Conservation (phyloP, 2,113 vertebrate species). For the Todiramphus chloris region DNA sequence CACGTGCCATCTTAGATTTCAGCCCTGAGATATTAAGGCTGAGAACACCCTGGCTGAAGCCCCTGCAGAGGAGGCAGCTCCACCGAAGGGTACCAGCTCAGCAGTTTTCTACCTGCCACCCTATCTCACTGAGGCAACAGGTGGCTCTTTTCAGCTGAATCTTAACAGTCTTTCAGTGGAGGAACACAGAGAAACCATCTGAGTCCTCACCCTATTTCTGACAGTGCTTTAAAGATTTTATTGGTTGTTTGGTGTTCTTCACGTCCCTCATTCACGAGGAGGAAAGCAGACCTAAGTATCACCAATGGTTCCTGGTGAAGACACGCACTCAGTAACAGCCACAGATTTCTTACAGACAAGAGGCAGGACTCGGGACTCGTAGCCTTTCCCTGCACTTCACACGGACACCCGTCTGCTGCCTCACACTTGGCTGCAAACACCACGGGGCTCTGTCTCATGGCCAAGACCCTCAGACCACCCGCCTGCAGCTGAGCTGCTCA, state of each 20-base stretch:
- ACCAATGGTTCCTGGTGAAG: not conserved
- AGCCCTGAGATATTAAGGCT: not conserved
- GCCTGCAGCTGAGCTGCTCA: not conserved
- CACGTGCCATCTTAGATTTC: not conserved
- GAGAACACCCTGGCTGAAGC: not conserved
- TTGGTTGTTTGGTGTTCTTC: not conserved
- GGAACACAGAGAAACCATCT: not conserved
- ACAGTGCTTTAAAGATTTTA: not conserved
- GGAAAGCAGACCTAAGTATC: fast-evolving
- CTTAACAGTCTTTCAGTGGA: not conserved
- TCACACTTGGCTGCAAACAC: not conserved
- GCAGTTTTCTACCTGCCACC: not conserved
- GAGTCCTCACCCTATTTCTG: not conserved
- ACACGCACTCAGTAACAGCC: not conserved
- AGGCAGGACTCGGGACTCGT: too few species aligned
- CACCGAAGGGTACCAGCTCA: not conserved
- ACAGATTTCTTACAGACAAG: not conserved
- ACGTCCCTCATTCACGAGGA: not conserved
- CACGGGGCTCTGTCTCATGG: not conserved
- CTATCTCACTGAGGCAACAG: fast-evolving
- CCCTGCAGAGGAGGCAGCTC: not conserved
- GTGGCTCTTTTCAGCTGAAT: not conserved
- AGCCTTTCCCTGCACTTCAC: not conserved
- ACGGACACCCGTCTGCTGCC: not conserved
- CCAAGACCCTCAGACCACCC: not conserved